These are phyloP conservation scores for Erebia aethiops DNA, from an alignment of 2,888 invertebrate species.

Conservation along the genomic window DNA sequence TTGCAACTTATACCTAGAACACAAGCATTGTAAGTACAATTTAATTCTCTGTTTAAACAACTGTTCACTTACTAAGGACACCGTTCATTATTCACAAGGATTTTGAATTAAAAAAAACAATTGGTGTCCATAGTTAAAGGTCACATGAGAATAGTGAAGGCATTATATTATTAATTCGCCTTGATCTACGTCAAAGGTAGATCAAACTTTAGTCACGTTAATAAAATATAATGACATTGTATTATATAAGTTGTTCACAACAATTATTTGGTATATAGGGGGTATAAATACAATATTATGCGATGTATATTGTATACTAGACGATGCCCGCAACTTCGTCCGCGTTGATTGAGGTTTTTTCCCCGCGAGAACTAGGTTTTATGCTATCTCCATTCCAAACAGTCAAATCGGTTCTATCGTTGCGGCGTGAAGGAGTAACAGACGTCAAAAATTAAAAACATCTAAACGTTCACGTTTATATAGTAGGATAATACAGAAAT, in stretches of 20 bases:
- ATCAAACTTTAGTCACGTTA: slow-evolving; percentile 37
- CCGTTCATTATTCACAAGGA: slow-evolving; percentile 74
- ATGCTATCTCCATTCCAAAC: too few relatives aligned
- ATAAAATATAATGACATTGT: slow-evolving; percentile 21
- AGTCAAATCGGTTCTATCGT: too few relatives aligned
- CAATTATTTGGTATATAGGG: slow-evolving; percentile 8
- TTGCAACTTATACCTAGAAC: slow-evolving; percentile 33
- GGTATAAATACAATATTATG: too few relatives aligned
- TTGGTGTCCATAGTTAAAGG: slow-evolving; percentile 69
- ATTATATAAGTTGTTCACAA: too few relatives aligned
- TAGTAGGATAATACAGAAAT: neutral
- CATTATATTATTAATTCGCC: slow-evolving; percentile 59
- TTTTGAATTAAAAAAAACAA: slow-evolving; percentile 67
- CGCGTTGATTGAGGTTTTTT: too few relatives aligned
- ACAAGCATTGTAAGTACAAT: slow-evolving; percentile 42
- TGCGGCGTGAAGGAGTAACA: too few relatives aligned
- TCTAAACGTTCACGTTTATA: too few relatives aligned
- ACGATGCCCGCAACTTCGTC: too few relatives aligned
- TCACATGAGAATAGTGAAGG: slow-evolving; percentile 63
- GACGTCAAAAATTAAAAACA: too few relatives aligned
- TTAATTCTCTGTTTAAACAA: slow-evolving; percentile 66
- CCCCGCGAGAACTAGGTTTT: too few relatives aligned
- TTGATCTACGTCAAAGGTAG: slow-evolving; percentile 61
- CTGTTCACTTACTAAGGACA: slow-evolving; percentile 67
- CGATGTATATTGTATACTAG: too few relatives aligned